These are phyloP conservation scores for Peromyscus eremicus DNA, from an alignment of 2,797 vertebrate species.

Conservation along the genomic window DNA sequence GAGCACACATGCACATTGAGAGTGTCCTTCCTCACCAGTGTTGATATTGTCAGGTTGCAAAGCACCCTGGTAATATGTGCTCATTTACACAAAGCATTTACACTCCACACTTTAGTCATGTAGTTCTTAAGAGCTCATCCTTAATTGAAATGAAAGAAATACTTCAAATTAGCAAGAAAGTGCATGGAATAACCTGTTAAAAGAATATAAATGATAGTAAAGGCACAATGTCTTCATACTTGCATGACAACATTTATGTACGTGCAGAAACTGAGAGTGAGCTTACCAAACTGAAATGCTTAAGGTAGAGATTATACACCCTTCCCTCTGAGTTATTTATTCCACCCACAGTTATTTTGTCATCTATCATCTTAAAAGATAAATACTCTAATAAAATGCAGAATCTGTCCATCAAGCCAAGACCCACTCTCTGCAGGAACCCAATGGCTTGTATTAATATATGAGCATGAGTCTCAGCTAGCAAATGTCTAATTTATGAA, in stretches of 20 bases:
- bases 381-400: neutral
- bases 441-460: neutral
- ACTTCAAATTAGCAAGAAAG: slow-evolving; percentile 49
- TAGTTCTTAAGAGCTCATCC: neutral
- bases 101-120: neutral
- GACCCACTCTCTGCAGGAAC: neutral
- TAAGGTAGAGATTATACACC: neutral
- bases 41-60: neutral
- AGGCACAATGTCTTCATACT: neutral
- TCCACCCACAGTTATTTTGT: neutral
- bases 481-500: neutral
- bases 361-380: slow-evolving; percentile 4
- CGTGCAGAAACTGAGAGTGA: neutral
- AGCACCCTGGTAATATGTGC: neutral
- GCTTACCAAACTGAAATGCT: slow-evolving; percentile 20
- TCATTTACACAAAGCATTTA: neutral
- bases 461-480: neutral
- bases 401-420: neutral
- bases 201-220: neutral
- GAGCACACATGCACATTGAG: neutral
- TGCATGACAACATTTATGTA: neutral
- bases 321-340: neutral
- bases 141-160: neutral
- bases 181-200: neutral
- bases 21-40: neutral